Percentiles rank a stretch among this genome's conserved stretches.
phyloP scores from a whole-genome alignment of 1,140 invertebrate genomes.

The Daktulosphaira vitifoliae region DNA sequence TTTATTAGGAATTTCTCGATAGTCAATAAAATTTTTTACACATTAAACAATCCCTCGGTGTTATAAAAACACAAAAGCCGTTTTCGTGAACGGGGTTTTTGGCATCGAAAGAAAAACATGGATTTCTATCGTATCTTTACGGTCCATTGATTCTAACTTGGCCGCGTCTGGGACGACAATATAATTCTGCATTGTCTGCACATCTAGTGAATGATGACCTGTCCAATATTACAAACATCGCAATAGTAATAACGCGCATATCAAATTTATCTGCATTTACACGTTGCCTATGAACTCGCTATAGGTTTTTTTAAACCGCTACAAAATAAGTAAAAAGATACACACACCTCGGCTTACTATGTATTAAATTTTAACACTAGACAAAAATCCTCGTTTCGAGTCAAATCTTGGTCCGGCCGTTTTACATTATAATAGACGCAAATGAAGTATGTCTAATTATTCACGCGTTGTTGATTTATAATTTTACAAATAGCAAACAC shows the following conservation, averaged over 20 bases:
- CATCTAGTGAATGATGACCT: conserved; percentile 26
- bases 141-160: conserved; percentile 30
- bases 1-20: neutral
- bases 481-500: too few species aligned
- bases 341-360: too few species aligned
- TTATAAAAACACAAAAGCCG: conserved; percentile 17
- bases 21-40: conserved; percentile 3
- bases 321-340: too few species aligned
- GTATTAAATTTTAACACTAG: too few species aligned
- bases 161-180: conserved; percentile 19
- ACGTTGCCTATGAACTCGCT: too few species aligned
- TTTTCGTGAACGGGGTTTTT: conserved; percentile 6
- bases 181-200: conserved; percentile 23
- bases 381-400: too few species aligned
- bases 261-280: too few species aligned
- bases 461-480: too few species aligned
- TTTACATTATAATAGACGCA: too few species aligned
- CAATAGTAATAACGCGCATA: conserved; percentile 8
- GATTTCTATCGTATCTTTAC: conserved; percentile 32
- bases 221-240: conserved; percentile 19
- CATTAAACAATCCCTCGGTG: conserved; percentile 13
- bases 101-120: conserved; percentile 28
- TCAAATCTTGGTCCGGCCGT: too few species aligned
- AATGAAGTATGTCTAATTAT: too few species aligned
- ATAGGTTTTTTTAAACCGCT: too few species aligned